Evolutionary conservation across 2,113 vertebrate species (phyloP).

Genomic region (western clawed frog (Xenopus tropicalis)): UCB_Xtro_10.0 CM004444.2:96881501-96882000

Average conservation of each 20-base stretch:
- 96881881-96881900: conserved; percentile 20
- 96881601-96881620: conserved; percentile 26
- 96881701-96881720: not conserved
- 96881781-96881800: conserved; percentile 17
- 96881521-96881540: conserved; percentile 21
- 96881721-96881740: too few species aligned
- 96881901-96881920: conserved; percentile 11
- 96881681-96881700: conserved; percentile 21
- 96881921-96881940: too few species aligned
- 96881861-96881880: not conserved
- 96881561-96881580: conserved; percentile 21
- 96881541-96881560: conserved; percentile 20
- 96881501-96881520: not conserved
- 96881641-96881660: conserved; percentile 38
- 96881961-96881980: too few species aligned
- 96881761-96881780: too few species aligned
- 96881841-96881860: too few species aligned
- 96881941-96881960: not conserved
- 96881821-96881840: too few species aligned
- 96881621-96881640: conserved; percentile 31
- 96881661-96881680: conserved; percentile 23
- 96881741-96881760: too few species aligned
- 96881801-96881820: conserved; percentile 5
- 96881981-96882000: too few species aligned
- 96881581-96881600: conserved; percentile 32